Percentiles rank a stretch among this genome's conserved stretches.
These are phyloP conservation scores for Oenanthe oenanthe DNA, from an alignment of 2,113 vertebrate species.

Conservation along the genomic window DNA sequence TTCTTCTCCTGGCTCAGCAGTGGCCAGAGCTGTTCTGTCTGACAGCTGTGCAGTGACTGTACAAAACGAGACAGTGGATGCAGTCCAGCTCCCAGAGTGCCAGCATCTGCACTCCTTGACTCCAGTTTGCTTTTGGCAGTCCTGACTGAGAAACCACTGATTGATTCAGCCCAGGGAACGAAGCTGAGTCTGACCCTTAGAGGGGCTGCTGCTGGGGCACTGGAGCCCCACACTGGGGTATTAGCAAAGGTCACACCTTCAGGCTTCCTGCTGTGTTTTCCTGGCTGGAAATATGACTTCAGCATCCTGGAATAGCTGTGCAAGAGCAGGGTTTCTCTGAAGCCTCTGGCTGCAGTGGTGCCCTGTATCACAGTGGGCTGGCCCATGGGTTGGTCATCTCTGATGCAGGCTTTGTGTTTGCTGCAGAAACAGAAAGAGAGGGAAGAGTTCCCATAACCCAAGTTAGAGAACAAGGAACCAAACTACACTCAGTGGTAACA, in stretches of 20 bases:
- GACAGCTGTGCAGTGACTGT: constrained; percentile 36
- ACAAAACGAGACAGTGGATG: not conserved
- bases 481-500: not conserved
- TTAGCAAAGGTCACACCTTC: not conserved
- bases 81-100: constrained; percentile 35
- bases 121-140: not conserved
- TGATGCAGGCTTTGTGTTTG: not conserved
- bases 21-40: not conserved
- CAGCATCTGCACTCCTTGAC: constrained; percentile 31
- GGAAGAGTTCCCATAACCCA: not conserved
- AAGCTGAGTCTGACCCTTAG: not conserved
- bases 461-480: not conserved
- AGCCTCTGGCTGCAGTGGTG: not conserved
- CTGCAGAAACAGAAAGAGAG: not conserved
- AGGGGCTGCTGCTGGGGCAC: not conserved
- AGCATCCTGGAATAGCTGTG: not conserved
- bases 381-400: not conserved
- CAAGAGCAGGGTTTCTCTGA: not conserved
- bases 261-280: not conserved
- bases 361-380: fast-evolving
- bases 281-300: not conserved
- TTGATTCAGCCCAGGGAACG: not conserved
- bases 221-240: not conserved
- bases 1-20: not conserved
- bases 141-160: not conserved